phyloP scores from a whole-genome alignment of 1,140 invertebrate genomes.

The Drosophila baimaii region DNA sequence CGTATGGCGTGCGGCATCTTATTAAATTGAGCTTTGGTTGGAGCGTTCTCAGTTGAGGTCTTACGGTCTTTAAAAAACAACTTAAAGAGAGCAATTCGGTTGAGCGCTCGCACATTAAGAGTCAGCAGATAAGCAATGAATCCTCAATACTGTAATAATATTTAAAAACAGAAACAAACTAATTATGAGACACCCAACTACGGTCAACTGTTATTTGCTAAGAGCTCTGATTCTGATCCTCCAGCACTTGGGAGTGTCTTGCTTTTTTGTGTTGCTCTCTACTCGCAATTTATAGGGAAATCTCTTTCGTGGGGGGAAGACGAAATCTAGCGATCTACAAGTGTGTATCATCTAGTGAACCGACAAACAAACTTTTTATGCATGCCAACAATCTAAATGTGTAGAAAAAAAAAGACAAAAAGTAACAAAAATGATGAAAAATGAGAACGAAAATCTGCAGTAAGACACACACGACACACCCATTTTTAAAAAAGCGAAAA shows the following conservation, averaged over 20 bases:
- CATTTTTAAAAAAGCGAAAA: conserved; percentile 68
- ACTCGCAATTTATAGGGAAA: neutral
- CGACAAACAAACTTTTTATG: conserved; percentile 66
- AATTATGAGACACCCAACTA: too few species aligned
- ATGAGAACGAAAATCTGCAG: conserved; percentile 22
- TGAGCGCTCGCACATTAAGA: too few species aligned
- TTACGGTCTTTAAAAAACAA: neutral
- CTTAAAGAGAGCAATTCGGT: too few species aligned
- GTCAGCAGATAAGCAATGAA: too few species aligned
- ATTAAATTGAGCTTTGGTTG: too few species aligned
- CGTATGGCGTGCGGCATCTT: too few species aligned
- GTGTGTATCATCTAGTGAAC: conserved; percentile 34
- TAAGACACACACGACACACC: conserved; percentile 44
- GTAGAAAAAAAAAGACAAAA: conserved; percentile 69
- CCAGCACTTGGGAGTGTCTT: neutral
- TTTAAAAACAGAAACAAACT: too few species aligned
- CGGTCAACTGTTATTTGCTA: neutral
- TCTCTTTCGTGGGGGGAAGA: conserved; percentile 5
- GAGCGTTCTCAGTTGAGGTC: too few species aligned
- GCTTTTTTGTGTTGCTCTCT: conserved; percentile 18
- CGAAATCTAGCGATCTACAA: conserved; percentile 35
- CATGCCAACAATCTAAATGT: conserved; percentile 83
- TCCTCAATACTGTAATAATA: too few species aligned
- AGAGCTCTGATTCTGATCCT: neutral
- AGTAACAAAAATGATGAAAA: conserved; percentile 3